These are phyloP conservation scores for Fregata magnificens DNA, from an alignment of 2,113 vertebrate genomes.

Conservation along the genomic window DNA sequence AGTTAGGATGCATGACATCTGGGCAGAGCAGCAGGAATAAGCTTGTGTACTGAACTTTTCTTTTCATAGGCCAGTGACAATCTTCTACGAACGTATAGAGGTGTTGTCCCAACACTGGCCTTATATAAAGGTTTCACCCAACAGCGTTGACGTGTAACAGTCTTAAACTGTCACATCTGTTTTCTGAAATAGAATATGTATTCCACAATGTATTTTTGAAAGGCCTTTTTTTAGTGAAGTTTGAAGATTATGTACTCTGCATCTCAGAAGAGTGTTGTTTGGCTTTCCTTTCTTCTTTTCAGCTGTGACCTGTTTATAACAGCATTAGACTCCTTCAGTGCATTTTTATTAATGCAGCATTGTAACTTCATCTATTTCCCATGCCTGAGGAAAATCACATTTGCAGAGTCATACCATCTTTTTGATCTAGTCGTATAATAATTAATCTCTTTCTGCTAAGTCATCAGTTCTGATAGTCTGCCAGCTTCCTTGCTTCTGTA, in stretches of 20 bases:
- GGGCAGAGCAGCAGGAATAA: background rate
- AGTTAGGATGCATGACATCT: background rate
- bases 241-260: background rate
- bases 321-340: background rate
- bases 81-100: background rate
- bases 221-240: background rate
- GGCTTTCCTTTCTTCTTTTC: background rate
- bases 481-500: background rate
- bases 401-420: background rate
- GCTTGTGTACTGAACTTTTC: background rate
- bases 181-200: background rate
- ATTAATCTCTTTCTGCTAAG: background rate
- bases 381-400: background rate
- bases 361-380: background rate
- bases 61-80: background rate
- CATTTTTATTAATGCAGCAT: background rate
- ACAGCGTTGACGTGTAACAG: background rate
- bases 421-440: background rate
- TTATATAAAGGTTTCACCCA: background rate
- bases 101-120: background rate
- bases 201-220: background rate
- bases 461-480: background rate
- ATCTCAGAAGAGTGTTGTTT: background rate
- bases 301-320: background rate
- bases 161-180: rapidly evolving